These are phyloP conservation scores for Cephalopterus ornatus DNA, from an alignment of 2,113 vertebrate genomes.

Conservation along the genomic window DNA sequence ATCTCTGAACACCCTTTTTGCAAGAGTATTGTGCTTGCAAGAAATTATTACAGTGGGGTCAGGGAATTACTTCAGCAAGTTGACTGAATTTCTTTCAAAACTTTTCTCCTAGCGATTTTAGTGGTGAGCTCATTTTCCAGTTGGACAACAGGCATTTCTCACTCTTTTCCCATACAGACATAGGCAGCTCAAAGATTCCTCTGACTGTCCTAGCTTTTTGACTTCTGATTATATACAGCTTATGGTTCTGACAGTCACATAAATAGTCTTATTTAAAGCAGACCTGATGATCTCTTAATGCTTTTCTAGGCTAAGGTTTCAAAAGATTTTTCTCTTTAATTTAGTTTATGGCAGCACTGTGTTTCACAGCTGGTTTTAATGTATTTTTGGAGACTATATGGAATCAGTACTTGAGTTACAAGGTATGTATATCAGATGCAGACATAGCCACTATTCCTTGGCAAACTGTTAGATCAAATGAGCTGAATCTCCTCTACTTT, in stretches of 20 bases:
- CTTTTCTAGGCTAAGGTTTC: constrained; percentile 73
- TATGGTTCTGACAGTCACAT: constrained; percentile 60
- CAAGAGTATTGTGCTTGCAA: not conserved
- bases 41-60: not conserved
- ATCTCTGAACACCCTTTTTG: not conserved
- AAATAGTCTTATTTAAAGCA: constrained; percentile 57
- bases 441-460: constrained; percentile 48
- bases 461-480: constrained; percentile 59
- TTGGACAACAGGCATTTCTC: not conserved
- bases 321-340: constrained; percentile 67
- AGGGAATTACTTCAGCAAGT: not conserved
- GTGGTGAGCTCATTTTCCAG: constrained; percentile 15
- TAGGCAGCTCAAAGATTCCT: constrained; percentile 18
- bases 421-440: constrained; percentile 46
- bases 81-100: constrained; percentile 18
- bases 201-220: constrained; percentile 30
- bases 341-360: constrained; percentile 63
- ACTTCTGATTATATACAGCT: constrained; percentile 29
- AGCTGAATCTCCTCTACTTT: constrained; percentile 56
- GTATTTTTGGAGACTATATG: constrained; percentile 42
- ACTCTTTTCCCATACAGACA: constrained; percentile 33
- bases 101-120: not conserved
- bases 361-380: constrained; percentile 67
- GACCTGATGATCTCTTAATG: constrained; percentile 61
- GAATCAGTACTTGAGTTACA: constrained; percentile 48